phyloP scores from a whole-genome alignment of 2,888 invertebrate species.

The Andrena trimmerana region DNA sequence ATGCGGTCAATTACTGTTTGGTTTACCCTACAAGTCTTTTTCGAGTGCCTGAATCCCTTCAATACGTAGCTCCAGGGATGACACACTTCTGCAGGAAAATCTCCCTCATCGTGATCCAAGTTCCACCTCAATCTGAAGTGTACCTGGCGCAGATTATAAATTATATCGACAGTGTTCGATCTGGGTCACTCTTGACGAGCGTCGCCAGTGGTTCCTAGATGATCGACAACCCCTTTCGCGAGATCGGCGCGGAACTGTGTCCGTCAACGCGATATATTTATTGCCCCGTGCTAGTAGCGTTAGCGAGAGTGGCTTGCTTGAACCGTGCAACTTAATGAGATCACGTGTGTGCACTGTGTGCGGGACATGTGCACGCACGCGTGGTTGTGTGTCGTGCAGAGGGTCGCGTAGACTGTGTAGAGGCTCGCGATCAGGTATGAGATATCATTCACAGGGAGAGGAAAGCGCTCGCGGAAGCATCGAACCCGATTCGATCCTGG shows the following conservation, averaged over 20 bases:
- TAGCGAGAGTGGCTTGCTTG: neutral
- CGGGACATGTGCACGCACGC: slow-evolving; percentile 27
- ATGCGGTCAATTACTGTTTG: no score
- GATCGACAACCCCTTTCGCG: slow-evolving; percentile 51
- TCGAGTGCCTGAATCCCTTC: no score
- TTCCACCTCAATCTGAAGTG: neutral
- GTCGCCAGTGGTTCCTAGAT: slow-evolving; percentile 11
- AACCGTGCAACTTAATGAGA: slow-evolving; percentile 68
- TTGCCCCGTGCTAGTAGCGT: slow-evolving; percentile 47
- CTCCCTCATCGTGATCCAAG: neutral
- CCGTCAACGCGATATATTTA: slow-evolving; percentile 66
- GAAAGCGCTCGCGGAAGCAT: slow-evolving; percentile 72
- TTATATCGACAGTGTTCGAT: slow-evolving; percentile 41
- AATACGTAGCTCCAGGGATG: neutral
- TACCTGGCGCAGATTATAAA: slow-evolving; percentile 22
- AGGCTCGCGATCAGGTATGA: slow-evolving; percentile 68
- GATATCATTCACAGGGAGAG: slow-evolving; percentile 73
- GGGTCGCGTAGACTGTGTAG: neutral
- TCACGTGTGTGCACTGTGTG: slow-evolving; percentile 51
- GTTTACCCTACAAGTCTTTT: no score
- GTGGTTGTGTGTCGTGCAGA: slow-evolving; percentile 33
- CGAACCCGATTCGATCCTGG: slow-evolving; percentile 74
- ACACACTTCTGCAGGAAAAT: neutral
- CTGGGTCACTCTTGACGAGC: slow-evolving; percentile 14
- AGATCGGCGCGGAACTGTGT: slow-evolving; percentile 51